These are phyloP conservation scores for Aspidiotus destructor DNA, from an alignment of 2,888 invertebrate species.

Conservation along the genomic window DNA sequence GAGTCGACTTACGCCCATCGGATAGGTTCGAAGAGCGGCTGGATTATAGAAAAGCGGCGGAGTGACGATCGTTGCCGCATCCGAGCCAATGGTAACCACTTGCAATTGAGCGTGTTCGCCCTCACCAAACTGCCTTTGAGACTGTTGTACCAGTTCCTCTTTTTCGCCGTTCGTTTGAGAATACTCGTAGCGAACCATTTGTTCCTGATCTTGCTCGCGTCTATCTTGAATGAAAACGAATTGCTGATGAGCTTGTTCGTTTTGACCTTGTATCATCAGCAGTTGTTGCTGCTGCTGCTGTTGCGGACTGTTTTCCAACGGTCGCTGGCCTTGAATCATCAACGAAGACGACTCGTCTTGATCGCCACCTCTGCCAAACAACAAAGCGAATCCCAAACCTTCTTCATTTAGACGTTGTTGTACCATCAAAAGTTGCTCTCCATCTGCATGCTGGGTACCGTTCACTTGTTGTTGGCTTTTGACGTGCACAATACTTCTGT, in stretches of 20 bases:
- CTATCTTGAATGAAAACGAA: constrained; percentile 12
- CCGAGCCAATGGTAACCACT: constrained; percentile 22
- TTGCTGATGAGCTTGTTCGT: constrained; percentile 22
- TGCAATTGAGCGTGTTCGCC: constrained; percentile 13
- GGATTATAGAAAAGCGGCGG: constrained; percentile 23
- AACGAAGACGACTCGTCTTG: not conserved
- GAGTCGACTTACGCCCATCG: constrained; percentile 8
- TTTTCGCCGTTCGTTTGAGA: constrained; percentile 16
- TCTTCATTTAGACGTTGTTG: constrained; percentile 13
- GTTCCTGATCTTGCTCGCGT: constrained; percentile 2
- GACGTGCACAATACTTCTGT: constrained; percentile 8
- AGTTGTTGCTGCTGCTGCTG: constrained; percentile 8
- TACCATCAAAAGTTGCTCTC: constrained; percentile 18
- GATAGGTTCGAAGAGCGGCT: constrained; percentile 20
- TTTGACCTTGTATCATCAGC: constrained; percentile 22
- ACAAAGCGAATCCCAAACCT: constrained; percentile 11
- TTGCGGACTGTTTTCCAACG: constrained; percentile 7
- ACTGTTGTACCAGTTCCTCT: constrained; percentile 4
- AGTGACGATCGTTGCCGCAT: constrained; percentile 3
- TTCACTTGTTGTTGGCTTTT: constrained; percentile 10
- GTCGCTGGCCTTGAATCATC: constrained; percentile 8
- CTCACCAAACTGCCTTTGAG: not conserved
- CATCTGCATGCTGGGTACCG: not conserved
- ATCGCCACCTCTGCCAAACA: constrained; percentile 9
- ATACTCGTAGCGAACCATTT: constrained; percentile 13